These are phyloP conservation scores for Lates japonicus DNA, from an alignment of 2,797 vertebrate genomes.

Conservation along the genomic window DNA sequence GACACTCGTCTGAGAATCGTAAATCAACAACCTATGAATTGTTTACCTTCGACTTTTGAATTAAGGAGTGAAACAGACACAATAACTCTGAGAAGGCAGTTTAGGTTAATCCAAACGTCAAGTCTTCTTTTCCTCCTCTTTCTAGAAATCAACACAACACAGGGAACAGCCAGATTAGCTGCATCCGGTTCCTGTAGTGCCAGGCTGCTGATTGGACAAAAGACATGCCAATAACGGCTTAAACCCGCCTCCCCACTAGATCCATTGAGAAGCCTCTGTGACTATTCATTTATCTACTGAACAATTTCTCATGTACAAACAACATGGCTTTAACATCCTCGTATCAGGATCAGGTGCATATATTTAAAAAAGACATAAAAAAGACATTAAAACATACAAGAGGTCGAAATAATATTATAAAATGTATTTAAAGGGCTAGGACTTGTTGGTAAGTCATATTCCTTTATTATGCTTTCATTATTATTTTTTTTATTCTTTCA, in stretches of 20 bases:
- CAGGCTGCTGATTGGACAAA: conserved; percentile 72
- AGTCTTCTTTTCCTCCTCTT: conserved; percentile 74
- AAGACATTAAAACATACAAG: no score
- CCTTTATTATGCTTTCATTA: no score
- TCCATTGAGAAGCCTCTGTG: conserved; percentile 24
- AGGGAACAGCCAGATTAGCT: conserved; percentile 46
- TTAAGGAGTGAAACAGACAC: conserved; percentile 52
- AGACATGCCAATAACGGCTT: conserved; percentile 22
- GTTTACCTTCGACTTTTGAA: conserved; percentile 82
- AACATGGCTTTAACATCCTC: no score
- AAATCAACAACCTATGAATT: conserved; percentile 11
- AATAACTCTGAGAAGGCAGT: conserved; percentile 55
- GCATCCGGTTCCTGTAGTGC: conserved; percentile 63
- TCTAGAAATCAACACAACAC: conserved; percentile 82
- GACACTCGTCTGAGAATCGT: conserved; percentile 25
- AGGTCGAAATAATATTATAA: no score
- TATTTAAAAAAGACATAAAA: no score
- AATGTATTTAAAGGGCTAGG: no score
- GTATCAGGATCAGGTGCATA: no score
- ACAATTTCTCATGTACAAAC: no score
- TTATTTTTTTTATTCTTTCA: no score
- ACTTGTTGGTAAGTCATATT: no score
- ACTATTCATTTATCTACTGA: not conserved
- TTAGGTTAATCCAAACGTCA: conserved; percentile 77
- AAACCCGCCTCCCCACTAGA: conserved; percentile 42